Evolutionary conservation across 2,888 invertebrate genomes (phyloP), one percentile per base, ranked within the genome.

Genomic region (Frankliniella fusca): DNA sequence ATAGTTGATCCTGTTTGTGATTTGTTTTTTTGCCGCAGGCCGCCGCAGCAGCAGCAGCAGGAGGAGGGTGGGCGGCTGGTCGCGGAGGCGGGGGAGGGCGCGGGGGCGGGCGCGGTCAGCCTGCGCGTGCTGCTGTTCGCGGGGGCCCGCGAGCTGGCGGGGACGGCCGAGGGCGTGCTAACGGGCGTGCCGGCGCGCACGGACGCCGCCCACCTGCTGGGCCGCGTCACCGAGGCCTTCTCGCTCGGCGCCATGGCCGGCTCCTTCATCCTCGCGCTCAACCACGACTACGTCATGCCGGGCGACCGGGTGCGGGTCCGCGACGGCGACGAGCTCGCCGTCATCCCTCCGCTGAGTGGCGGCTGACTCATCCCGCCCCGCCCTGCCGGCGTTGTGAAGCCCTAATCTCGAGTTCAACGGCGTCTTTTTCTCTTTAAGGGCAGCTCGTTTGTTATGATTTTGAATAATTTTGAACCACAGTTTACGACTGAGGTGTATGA

Each of bases 261-360:
- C 27, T 27, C 70, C 70, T 76, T 76, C 70, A 76, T 76, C 70
- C 70, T 76, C 23, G 70, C 70, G 23, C 70, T 23, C 70, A 76
- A 76, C 70, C 70, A 76, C 23, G 70, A 76, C 70, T 76, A 27
- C 27, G 27, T 76, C 23, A 12, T 27, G 27, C 23, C 70, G 8
- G 70, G 70, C 70, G 70, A 23, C 70, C 12, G 23, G 23, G 23
- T 76, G 11, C 9, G 27, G 70, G 23, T 76, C 27, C 70, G 70
- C 70, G 70, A 76, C 70, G 70, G 70, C 23, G 70, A 76, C 70
- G 70, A 76, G 70, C 23, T 76, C 23, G 70, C 70, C 70, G 70
- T 76, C 70, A 76, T 76, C 9, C 70, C 70, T 11, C 70, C 70
- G 23, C 70, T 76, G 11, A 76, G 70, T 10, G 70, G 70, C 11